Conservation (phyloP, 2,797 vertebrate genomes). For the Taenioides sp. region DNA sequence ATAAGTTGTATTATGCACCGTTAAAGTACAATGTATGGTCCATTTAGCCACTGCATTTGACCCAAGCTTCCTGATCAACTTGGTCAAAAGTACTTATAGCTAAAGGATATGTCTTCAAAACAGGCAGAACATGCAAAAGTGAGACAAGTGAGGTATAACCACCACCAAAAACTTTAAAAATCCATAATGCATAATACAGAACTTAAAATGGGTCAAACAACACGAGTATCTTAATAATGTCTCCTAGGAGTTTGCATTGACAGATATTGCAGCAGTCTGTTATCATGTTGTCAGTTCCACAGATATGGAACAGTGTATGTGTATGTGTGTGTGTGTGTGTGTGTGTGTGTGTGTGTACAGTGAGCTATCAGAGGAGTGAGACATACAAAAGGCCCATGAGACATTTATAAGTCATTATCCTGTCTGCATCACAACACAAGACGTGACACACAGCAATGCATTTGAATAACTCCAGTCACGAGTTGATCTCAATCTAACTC, state of each 20-base stretch:
- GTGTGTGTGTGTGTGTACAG: conserved; percentile 4
- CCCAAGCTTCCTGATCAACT: not conserved
- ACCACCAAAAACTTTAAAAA: not conserved
- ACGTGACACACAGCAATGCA: conserved; percentile 22
- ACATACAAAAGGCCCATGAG: conserved; percentile 29
- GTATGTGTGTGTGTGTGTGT: too few species aligned
- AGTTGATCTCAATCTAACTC: conserved; percentile 40
- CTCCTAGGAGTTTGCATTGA: not conserved
- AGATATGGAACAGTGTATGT: not conserved
- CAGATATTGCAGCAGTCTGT: not conserved
- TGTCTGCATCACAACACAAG: conserved; percentile 25
- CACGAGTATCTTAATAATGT: not conserved
- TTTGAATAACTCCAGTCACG: conserved; percentile 26
- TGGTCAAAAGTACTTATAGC: not conserved
- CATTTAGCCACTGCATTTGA: too few species aligned
- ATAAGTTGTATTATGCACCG: too few species aligned
- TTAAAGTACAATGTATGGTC: too few species aligned
- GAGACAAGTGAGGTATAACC: not conserved
- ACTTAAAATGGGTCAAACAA: not conserved
- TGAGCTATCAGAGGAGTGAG: conserved; percentile 27
- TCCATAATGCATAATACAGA: too few species aligned
- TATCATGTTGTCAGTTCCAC: not conserved
- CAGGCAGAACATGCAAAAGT: not conserved
- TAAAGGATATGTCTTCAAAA: not conserved
- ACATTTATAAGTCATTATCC: conserved; percentile 37